Evolutionary conservation across 2,888 invertebrate genomes (phyloP), one percentile per base, ranked within the genome.

Genomic region (Bugulina stolonifera): DNA sequence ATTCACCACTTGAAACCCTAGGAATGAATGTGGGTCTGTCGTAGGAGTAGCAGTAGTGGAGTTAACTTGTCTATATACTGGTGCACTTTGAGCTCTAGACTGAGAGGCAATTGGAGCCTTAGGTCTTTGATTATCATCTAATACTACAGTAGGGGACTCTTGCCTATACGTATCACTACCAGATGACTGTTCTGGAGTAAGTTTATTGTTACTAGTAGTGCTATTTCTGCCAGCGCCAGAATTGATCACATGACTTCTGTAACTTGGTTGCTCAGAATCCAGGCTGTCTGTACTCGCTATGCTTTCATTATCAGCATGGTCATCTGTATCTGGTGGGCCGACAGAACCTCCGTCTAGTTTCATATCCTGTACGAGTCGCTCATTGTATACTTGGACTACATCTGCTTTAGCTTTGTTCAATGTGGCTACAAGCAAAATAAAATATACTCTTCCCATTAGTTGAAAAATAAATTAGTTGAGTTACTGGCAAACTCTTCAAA

Each of bases 231-330:
- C 14, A 32, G 32, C 5, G 32, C 64, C 64, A 29, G 32, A 64
- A 34, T 27, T 32, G 25, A 64, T 64, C 10, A 64, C 64, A 64
- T 64, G 64, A 64, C 64, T 64, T 64, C 32, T 3, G 32, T 25
- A 64, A 32, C 64, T 64, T 29, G 64, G 64, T 27, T 64, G 64
- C 32, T 64, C 64, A 64, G 64, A 64, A 14, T 64, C 64, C 10
- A 64, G 32, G 32, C 64, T 64, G 32, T 64, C 64, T 27, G 32
- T 3, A 32, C 64, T 64, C 64, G 25, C 64, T 64, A 64, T 32
- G 32, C 64, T 64, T 2, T 32, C 29, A 32, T 3, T 5, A 32
- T 64, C 64, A n/a, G 3, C 64, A 27, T 64, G 14, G 10, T 5
- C 10, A 10, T 27, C 18, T n/a, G 32, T 10, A 14, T 64, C 64